phyloP scores from a whole-genome alignment of 2,888 invertebrate genomes.

The Anticlea derivata region DNA sequence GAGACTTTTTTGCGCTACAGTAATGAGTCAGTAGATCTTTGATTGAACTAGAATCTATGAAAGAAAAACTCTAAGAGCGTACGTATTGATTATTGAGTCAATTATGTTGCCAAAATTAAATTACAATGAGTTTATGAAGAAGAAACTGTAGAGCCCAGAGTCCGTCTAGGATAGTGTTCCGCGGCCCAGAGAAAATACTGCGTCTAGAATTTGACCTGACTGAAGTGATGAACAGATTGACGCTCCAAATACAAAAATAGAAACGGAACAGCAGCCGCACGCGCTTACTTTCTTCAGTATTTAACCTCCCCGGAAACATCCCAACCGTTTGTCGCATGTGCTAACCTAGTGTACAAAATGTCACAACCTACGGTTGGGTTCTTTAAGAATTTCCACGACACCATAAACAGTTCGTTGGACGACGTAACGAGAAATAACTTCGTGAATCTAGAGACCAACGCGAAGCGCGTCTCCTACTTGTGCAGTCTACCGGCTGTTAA shows the following conservation, averaged over 20 bases:
- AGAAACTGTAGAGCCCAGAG: too few species aligned
- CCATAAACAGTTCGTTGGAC: constrained; percentile 79
- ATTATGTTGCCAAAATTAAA: background rate
- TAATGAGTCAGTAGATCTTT: constrained; percentile 5
- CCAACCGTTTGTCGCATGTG: constrained; percentile 37
- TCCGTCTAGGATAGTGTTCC: too few species aligned
- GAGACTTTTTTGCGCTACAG: too few species aligned
- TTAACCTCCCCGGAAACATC: constrained; percentile 55
- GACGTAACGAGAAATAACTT: constrained; percentile 86
- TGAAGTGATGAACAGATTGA: constrained; percentile 62
- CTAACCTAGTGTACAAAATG: constrained; percentile 50
- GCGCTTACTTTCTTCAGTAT: constrained; percentile 58
- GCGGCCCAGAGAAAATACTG: constrained; percentile 1
- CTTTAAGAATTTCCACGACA: constrained; percentile 86
- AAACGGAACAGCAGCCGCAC: constrained; percentile 53
- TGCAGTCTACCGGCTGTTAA: constrained; percentile 78
- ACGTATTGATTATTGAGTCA: too few species aligned
- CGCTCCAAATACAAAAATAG: constrained; percentile 76
- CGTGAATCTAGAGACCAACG: constrained; percentile 84
- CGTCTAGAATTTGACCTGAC: constrained; percentile 44
- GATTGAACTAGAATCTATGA: background rate
- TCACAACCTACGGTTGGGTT: constrained; percentile 72
- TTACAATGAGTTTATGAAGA: constrained; percentile 8
- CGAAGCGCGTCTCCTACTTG: constrained; percentile 86
- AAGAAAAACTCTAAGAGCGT: background rate